These are phyloP conservation scores for Nixonia krombeini DNA, from an alignment of 1,140 invertebrate genomes.

Conservation along the genomic window DNA sequence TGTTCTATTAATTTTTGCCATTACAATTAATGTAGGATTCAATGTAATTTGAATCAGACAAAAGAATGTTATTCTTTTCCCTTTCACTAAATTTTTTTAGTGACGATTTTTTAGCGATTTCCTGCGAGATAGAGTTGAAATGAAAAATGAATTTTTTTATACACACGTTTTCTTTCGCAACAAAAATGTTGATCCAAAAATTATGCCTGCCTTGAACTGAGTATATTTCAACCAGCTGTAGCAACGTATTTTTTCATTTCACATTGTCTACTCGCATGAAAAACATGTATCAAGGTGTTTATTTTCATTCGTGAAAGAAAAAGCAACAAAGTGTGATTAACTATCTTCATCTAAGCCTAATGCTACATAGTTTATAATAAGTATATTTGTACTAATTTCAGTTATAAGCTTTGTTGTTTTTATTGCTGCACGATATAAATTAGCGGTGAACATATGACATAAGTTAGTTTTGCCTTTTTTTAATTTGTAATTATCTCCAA, in stretches of 20 bases:
- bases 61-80: neutral
- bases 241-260: slow-evolving; percentile 28
- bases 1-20: neutral
- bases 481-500: slow-evolving; percentile 46
- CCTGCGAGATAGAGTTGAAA: neutral
- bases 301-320: slow-evolving; percentile 40
- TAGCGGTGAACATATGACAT: slow-evolving; percentile 26
- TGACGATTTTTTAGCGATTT: no score
- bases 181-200: no score
- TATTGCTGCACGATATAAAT: slow-evolving; percentile 51
- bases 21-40: neutral
- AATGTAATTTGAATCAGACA: neutral
- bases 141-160: slow-evolving; percentile 13
- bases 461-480: slow-evolving; percentile 45
- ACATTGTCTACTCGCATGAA: neutral
- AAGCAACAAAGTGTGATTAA: slow-evolving; percentile 53
- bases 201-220: no score
- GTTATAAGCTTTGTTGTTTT: slow-evolving; percentile 56
- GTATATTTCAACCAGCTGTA: no score
- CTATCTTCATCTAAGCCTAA: slow-evolving; percentile 48
- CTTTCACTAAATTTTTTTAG: neutral
- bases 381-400: slow-evolving; percentile 58
- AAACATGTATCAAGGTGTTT: slow-evolving; percentile 29
- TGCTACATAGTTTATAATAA: slow-evolving; percentile 53
- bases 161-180: no score